Percentiles rank a stretch among this genome's conserved stretches.
These are phyloP conservation scores for Chaitophorus viminalis DNA, from an alignment of 2,888 invertebrate genomes.

Conservation along the genomic window DNA sequence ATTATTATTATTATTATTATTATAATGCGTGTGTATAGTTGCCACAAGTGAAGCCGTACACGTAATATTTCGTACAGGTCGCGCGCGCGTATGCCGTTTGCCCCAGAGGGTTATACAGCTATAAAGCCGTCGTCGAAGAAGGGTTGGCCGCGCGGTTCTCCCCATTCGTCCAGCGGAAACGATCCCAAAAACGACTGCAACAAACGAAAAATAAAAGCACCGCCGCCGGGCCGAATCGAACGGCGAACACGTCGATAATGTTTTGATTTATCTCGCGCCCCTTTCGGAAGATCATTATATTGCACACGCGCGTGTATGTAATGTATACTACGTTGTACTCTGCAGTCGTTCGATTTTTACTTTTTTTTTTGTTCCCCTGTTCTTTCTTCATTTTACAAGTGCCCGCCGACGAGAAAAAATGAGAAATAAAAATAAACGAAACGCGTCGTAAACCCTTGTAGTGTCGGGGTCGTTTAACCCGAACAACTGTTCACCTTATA, in stretches of 20 bases:
- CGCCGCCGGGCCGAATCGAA: constrained; percentile 30
- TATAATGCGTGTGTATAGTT: neutral
- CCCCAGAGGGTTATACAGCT: neutral
- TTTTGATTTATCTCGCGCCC: constrained; percentile 52
- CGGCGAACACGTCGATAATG: constrained; percentile 15
- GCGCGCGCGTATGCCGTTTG: neutral
- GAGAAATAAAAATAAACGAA: neutral
- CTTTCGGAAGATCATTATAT: constrained; percentile 23
- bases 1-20: neutral
- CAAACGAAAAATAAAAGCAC: neutral
- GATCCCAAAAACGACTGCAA: neutral
- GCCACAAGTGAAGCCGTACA: neutral
- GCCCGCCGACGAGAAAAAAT: neutral
- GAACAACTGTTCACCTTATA: constrained; percentile 7
- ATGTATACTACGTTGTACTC: too few species aligned
- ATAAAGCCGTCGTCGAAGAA: neutral
- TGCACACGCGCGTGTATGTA: neutral
- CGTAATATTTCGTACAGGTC: neutral
- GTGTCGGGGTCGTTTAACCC: constrained; percentile 29
- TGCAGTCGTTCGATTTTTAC: too few species aligned
- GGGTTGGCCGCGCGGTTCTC: neutral
- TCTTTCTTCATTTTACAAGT: constrained; percentile 33
- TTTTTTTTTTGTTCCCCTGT: neutral
- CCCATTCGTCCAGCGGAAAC: neutral
- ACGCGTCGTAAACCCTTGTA: constrained; percentile 29